phyloP scores from a whole-genome alignment of 2,888 invertebrate species.

The Altica lythri region DNA sequence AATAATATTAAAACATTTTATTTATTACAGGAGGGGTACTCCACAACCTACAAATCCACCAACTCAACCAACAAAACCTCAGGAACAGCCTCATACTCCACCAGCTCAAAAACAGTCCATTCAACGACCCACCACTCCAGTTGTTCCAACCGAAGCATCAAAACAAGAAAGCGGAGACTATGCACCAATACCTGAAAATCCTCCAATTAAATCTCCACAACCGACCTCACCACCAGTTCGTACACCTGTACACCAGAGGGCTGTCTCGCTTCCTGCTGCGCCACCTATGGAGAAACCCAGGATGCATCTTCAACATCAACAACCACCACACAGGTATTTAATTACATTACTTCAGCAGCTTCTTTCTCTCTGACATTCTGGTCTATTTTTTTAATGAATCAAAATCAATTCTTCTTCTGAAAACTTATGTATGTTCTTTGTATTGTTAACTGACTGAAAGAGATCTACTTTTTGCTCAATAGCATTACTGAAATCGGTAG shows the following conservation, averaged over 20 bases:
- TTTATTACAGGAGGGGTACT: slow-evolving; percentile 46
- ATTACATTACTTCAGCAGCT: too few relatives aligned
- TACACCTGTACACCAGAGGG: slow-evolving; percentile 45
- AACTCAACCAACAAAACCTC: slow-evolving; percentile 33
- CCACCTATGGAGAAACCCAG: slow-evolving; percentile 44
- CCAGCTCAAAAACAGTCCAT: slow-evolving; percentile 34
- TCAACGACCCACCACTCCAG: slow-evolving; percentile 35
- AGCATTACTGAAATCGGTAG: too few relatives aligned
- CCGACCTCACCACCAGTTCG: slow-evolving; percentile 25
- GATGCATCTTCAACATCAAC: slow-evolving; percentile 14
- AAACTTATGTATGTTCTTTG: too few relatives aligned
- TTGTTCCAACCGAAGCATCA: slow-evolving; percentile 22
- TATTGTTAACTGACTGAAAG: too few relatives aligned
- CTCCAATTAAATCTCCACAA: slow-evolving; percentile 24
- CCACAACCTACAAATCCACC: slow-evolving; percentile 32
- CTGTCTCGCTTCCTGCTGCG: slow-evolving; percentile 46
- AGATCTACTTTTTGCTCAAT: too few relatives aligned
- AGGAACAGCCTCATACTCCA: slow-evolving; percentile 19
- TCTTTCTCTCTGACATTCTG: too few relatives aligned
- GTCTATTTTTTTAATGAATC: too few relatives aligned
- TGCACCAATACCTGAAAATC: slow-evolving; percentile 17
- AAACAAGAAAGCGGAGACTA: slow-evolving; percentile 28
- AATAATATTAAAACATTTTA: too few relatives aligned
- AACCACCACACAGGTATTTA: background rate
- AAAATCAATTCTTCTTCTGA: too few relatives aligned